phyloP scores from a whole-genome alignment of 2,888 invertebrate genomes.

The Pyrochroa serraticornis region DNA sequence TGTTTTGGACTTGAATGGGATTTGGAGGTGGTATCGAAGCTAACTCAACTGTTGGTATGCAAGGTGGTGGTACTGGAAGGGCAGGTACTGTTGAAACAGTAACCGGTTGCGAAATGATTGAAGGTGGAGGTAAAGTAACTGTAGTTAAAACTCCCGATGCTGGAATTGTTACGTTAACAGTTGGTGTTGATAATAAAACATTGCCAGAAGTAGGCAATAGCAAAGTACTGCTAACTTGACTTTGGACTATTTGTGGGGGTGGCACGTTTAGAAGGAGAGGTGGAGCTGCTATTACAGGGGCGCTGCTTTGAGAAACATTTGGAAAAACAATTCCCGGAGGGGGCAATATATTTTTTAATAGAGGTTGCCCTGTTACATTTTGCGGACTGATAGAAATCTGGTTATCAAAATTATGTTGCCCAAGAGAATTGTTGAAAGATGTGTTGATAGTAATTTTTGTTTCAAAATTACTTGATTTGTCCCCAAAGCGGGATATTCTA shows the following conservation, averaged over 20 bases:
- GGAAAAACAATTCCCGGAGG: constrained; percentile 30
- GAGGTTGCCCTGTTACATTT: constrained; percentile 52
- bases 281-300: constrained; percentile 50
- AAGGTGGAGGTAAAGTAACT: constrained; percentile 50
- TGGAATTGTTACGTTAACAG: constrained; percentile 37
- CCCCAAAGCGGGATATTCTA: constrained; percentile 51
- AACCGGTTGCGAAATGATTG: constrained; percentile 20
- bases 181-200: constrained; percentile 37
- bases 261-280: constrained; percentile 53
- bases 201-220: constrained; percentile 35
- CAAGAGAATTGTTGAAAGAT: constrained; percentile 45
- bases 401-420: constrained; percentile 27
- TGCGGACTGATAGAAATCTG: constrained; percentile 43
- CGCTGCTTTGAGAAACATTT: constrained; percentile 35
- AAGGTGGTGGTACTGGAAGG: constrained; percentile 48
- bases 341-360: constrained; percentile 44
- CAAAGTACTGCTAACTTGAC: constrained; percentile 36
- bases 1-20: constrained; percentile 57
- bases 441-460: constrained; percentile 54
- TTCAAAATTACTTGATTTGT: constrained; percentile 48
- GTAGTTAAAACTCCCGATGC: constrained; percentile 48
- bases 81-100: constrained; percentile 22
- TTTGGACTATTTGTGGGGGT: constrained; percentile 53
- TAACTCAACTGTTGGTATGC: constrained; percentile 53
- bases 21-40: constrained; percentile 57